Evolutionary conservation across 2,888 invertebrate genomes (phyloP).

Genomic region (Philereme vetulata): DNA sequence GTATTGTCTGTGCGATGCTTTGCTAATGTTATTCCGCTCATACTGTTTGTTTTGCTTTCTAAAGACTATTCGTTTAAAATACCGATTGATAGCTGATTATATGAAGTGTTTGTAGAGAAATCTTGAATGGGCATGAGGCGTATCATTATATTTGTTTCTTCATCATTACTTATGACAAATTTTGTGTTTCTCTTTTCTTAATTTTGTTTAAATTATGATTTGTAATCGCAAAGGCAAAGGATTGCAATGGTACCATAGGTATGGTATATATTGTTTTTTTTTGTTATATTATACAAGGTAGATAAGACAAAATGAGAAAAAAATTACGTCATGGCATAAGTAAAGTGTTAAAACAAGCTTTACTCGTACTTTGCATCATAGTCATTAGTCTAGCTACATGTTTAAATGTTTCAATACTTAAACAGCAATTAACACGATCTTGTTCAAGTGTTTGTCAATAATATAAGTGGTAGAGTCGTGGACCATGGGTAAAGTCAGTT

Average conservation of each 20-base stretch:
- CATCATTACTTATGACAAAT: not conserved
- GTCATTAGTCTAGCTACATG: constrained; percentile 6
- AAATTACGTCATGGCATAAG: too few species aligned
- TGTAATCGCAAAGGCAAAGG: too few species aligned
- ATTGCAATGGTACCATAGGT: too few species aligned
- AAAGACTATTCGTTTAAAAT: constrained; percentile 17
- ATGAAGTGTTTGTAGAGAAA: constrained; percentile 31
- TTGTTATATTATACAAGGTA: too few species aligned
- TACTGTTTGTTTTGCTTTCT: constrained; percentile 36
- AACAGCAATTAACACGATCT: constrained; percentile 22
- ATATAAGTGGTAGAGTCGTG: not conserved
- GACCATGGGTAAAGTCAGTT: too few species aligned
- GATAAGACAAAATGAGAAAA: too few species aligned
- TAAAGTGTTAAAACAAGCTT: not conserved
- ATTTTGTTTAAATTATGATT: too few species aligned
- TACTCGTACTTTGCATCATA: constrained; percentile 13
- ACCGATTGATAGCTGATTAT: constrained; percentile 16
- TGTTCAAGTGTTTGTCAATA: constrained; percentile 22
- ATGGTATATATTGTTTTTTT: too few species aligned
- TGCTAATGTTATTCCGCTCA: constrained; percentile 41
- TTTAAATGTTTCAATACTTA: constrained; percentile 21
- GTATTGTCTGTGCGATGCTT: constrained; percentile 44
- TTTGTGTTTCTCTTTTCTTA: too few species aligned
- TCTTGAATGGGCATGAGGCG: constrained; percentile 1
- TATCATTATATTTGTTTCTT: not conserved